A percentile compares a stretch with the other conserved stretches of the same genome.
phyloP scores from a whole-genome alignment of 2,888 invertebrate species.

The Drosophila mercatorum region DNA sequence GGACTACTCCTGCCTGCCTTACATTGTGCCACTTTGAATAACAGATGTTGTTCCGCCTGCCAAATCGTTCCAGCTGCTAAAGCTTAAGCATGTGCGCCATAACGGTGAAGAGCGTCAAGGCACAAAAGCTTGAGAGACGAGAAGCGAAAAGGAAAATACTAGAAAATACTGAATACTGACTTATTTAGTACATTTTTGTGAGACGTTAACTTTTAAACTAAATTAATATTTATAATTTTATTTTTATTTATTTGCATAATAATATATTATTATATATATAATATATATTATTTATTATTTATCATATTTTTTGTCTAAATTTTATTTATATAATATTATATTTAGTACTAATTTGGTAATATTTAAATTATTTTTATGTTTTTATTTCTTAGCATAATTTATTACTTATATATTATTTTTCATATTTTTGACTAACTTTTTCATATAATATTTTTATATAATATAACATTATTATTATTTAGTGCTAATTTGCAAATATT shows the following conservation, averaged over 20 bases:
- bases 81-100: slow-evolving; percentile 55
- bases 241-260: background rate
- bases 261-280: too few relatives aligned
- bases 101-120: slow-evolving; percentile 10
- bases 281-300: background rate
- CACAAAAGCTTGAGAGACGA: slow-evolving; percentile 1
- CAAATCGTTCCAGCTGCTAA: slow-evolving; percentile 53
- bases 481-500: background rate
- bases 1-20: slow-evolving; percentile 30
- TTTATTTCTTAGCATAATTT: too few relatives aligned
- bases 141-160: background rate
- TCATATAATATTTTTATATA: background rate
- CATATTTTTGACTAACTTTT: background rate
- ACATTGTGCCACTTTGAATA: slow-evolving; percentile 76
- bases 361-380: too few relatives aligned
- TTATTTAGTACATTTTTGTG: background rate
- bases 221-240: background rate
- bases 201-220: background rate
- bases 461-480: background rate
- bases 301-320: too few relatives aligned
- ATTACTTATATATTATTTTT: background rate
- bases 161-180: background rate
- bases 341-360: too few relatives aligned
- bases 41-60: slow-evolving; percentile 73
- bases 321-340: too few relatives aligned